Percentiles rank a stretch among this genome's conserved stretches.
These are phyloP conservation scores for Melieria picta DNA, from an alignment of 2,888 invertebrate species.

Conservation along the genomic window DNA sequence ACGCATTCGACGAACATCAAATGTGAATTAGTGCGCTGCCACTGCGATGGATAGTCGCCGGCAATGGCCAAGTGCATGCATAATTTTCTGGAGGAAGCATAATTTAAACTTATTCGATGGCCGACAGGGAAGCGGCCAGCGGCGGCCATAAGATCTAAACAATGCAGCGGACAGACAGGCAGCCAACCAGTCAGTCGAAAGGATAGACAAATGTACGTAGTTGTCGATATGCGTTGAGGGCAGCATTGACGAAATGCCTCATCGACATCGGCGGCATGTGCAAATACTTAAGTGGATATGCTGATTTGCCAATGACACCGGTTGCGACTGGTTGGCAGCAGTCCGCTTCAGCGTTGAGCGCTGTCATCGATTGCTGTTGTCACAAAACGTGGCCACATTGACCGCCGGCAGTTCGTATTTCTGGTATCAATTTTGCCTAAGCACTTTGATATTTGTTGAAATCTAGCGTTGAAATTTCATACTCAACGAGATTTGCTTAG, in stretches of 20 bases:
- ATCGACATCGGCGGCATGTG: not conserved
- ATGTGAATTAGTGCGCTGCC: conserved; percentile 51
- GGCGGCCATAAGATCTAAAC: not conserved
- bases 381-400: no score
- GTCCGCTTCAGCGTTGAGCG: no score
- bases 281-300: not conserved
- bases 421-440: no score
- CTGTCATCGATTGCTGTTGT: no score
- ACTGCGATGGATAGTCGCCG: no score
- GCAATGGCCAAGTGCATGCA: conserved; percentile 33
- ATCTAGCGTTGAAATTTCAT: no score
- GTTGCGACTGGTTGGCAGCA: no score
- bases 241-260: not conserved
- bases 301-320: no score
- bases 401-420: no score
- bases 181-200: conserved; percentile 17
- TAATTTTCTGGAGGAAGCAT: conserved; percentile 40
- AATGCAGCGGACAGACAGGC: conserved; percentile 13
- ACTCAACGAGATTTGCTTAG: no score
- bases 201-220: not conserved
- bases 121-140: no score
- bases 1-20: conserved; percentile 53
- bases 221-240: not conserved
- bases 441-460: no score
- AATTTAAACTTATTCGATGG: conserved; percentile 41